Percentiles rank a stretch among this genome's conserved stretches.
These are phyloP conservation scores for Rutilus rutilus DNA, from an alignment of 2,113 vertebrate species.

Conservation along the genomic window DNA sequence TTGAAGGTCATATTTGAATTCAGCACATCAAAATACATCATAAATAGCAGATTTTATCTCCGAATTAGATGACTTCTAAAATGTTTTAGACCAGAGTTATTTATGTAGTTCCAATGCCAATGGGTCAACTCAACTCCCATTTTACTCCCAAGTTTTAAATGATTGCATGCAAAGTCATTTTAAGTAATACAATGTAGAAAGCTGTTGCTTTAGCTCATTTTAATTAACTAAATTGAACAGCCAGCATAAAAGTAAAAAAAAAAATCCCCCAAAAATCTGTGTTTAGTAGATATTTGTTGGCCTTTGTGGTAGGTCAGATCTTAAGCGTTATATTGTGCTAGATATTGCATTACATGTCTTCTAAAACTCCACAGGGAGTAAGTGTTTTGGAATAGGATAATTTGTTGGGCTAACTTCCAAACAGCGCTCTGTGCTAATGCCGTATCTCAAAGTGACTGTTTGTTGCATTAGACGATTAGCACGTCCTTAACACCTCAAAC, in stretches of 20 bases:
- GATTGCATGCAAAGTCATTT: neutral
- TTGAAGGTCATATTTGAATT: too few species aligned
- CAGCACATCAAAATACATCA: too few species aligned
- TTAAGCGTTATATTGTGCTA: neutral
- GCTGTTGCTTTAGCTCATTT: neutral
- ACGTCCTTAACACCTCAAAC: constrained; percentile 45
- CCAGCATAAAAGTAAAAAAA: neutral
- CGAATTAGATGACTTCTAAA: too few species aligned
- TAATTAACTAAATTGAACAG: neutral
- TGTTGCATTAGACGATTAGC: constrained; percentile 38
- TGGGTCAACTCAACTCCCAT: neutral
- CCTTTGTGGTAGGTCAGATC: constrained; percentile 1
- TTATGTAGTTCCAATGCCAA: neutral
- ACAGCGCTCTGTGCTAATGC: constrained; percentile 24
- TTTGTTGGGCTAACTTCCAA: constrained; percentile 38
- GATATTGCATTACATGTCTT: neutral
- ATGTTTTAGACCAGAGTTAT: too few species aligned
- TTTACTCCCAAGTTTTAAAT: neutral
- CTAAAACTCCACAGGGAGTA: neutral
- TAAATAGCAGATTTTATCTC: too few species aligned
- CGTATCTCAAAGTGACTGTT: neutral
- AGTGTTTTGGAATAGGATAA: constrained; percentile 7
- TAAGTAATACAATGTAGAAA: neutral
- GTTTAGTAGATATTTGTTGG: neutral
- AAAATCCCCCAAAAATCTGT: neutral